Conservation (phyloP, 1,140 invertebrate species). For the Cyclina sinensis region DNA sequence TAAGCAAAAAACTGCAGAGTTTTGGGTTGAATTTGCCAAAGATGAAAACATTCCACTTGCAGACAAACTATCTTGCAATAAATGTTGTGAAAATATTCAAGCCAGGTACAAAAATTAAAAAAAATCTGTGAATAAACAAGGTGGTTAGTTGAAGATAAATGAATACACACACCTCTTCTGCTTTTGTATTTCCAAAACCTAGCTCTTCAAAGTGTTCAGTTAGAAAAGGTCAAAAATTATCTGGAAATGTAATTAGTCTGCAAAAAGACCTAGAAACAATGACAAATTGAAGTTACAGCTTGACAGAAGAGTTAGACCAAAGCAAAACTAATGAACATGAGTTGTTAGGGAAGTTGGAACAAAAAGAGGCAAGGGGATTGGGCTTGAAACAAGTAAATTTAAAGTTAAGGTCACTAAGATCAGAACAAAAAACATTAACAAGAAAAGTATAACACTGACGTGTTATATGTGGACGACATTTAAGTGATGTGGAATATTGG, state of each 20-base stretch:
- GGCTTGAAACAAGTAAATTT: not conserved
- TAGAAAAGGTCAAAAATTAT: not conserved
- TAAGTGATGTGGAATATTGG: too few relatives aligned
- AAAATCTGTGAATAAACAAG: not conserved
- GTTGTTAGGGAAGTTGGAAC: not conserved
- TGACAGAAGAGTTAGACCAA: not conserved
- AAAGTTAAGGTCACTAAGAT: too few relatives aligned
- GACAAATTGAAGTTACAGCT: not conserved
- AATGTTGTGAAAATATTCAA: slow-evolving; percentile 7
- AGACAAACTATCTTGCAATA: not conserved
- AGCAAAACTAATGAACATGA: not conserved
- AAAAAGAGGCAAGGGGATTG: not conserved
- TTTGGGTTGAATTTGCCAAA: not conserved
- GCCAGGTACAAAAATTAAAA: not conserved
- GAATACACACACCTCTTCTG: not conserved
- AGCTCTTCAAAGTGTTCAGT: not conserved
- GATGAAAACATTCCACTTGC: not conserved
- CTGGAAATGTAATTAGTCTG: too few relatives aligned
- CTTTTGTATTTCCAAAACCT: not conserved
- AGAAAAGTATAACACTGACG: too few relatives aligned
- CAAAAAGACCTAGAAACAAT: too few relatives aligned
- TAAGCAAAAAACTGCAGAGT: not conserved
- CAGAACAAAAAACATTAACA: too few relatives aligned
- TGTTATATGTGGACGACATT: too few relatives aligned
- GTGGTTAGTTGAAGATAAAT: not conserved